Base-by-base conservation (phyloP, 1,140 invertebrate genomes). In the Pomphorhynchus laevis region DNA sequence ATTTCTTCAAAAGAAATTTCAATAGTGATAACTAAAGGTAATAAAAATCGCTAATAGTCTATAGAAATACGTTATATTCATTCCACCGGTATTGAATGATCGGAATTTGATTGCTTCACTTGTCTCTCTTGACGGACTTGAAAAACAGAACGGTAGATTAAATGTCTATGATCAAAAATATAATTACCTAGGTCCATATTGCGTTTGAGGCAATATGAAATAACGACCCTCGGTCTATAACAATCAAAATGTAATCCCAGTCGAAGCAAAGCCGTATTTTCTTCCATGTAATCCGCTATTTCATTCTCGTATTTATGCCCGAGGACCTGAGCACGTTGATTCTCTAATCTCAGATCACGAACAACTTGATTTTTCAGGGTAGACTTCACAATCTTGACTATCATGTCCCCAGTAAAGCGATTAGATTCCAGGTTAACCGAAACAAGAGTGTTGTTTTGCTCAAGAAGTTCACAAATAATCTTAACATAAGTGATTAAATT, bases 261-360 rank as follows among this genome's bases (percentile, higher is more conserved):
- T 57, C 74, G 67, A 47, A 89, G 63, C 44, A 93, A 58, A 22
- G 72, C 76, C 16, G 72, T 67, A 62, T 91, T 93, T 53, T 79
- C 70, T 57, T 80, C 74, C 43, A 93, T 68, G 46, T 84, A 59
- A 50, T 73, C 68, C 33, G 76, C 79, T 46, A 93, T 77, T 64
- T 82, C 74, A 74, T 84, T 89, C 66, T 93, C 82, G 47, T 76
- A 76, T 64, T 84, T 84, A 59, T 86, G 84, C 48, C 82, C 80
- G 47, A 93, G 65, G 43, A 84, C 70, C 62, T 72, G 68, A 49
- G 75, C 75, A 64, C 79, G 70, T 69, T 89, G 80, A 62, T 91
- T 91, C 34, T 76, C 71, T 44, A 74, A 75, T 55, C 79, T 66
- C 53, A 89, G 77, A 62, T 89, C 79, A 59, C 77, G 70, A 27